phyloP scores from a whole-genome alignment of 2,797 vertebrate species.

The Melopsittacus undulatus region DNA sequence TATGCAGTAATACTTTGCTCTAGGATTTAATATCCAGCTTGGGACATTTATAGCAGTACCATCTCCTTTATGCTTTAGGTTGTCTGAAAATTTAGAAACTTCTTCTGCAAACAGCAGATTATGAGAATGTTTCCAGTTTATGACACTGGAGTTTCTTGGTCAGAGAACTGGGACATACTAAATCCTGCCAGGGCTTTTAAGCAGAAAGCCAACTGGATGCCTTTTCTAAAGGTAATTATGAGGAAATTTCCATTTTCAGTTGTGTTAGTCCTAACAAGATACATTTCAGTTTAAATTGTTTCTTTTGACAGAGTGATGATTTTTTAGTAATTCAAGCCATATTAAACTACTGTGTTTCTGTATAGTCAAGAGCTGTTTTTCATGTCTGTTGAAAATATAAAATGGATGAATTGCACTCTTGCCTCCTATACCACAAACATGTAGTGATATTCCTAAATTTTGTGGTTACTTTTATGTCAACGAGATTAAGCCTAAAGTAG shows the following conservation, averaged over 20 bases:
- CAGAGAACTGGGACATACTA: constrained; percentile 61
- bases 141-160: constrained; percentile 48
- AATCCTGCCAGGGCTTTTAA: constrained; percentile 66
- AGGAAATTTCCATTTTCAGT: neutral
- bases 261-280: neutral
- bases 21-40: neutral
- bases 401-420: neutral
- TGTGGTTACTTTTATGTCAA: neutral
- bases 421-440: neutral
- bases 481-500: constrained; percentile 79
- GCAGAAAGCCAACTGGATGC: constrained; percentile 78
- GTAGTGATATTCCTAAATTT: neutral
- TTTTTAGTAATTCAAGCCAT: neutral
- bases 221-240: constrained; percentile 76
- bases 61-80: constrained; percentile 61
- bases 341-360: neutral
- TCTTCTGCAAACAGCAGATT: constrained; percentile 77
- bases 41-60: neutral
- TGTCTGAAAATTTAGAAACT: constrained; percentile 74
- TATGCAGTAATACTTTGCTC: neutral
- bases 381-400: neutral
- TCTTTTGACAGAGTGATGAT: neutral
- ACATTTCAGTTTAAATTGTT: neutral
- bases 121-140: constrained; percentile 79
- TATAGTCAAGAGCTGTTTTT: neutral